Evolutionary conservation across 2,113 vertebrate genomes (phyloP).

Genomic region (Ibidorhyncha struthersii): DNA sequence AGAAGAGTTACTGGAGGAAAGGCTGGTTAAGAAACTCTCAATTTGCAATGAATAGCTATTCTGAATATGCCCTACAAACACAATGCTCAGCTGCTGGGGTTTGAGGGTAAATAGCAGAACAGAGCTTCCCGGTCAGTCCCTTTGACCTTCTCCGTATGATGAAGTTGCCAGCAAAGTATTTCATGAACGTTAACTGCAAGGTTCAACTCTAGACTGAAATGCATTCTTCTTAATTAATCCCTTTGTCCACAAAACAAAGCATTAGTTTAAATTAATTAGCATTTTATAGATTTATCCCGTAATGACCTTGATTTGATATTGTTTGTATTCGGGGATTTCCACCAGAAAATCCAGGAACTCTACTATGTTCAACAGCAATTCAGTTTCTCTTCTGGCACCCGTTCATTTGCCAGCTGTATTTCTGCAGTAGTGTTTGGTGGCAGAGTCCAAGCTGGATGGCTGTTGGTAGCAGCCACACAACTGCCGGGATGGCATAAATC

Average conservation of each 20-base stretch:
- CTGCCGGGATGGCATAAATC: background rate
- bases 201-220: background rate
- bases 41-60: background rate
- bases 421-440: background rate
- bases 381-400: background rate
- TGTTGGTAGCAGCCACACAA: background rate
- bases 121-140: background rate
- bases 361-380: background rate
- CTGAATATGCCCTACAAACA: background rate
- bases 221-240: background rate
- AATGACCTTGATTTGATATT: background rate
- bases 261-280: slow-evolving; percentile 12
- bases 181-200: background rate
- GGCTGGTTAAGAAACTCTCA: background rate
- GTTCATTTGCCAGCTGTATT: background rate
- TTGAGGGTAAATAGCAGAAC: background rate
- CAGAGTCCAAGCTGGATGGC: background rate
- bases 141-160: background rate
- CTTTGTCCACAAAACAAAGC: background rate
- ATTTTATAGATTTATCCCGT: slow-evolving; percentile 4
- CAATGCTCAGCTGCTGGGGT: background rate
- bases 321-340: slow-evolving; percentile 1
- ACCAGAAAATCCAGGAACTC: slow-evolving; percentile 25
- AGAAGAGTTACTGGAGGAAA: background rate
- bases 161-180: slow-evolving; percentile 18